These are phyloP conservation scores for Aporophyla nigra DNA, from an alignment of 2,888 invertebrate species.

Conservation along the genomic window DNA sequence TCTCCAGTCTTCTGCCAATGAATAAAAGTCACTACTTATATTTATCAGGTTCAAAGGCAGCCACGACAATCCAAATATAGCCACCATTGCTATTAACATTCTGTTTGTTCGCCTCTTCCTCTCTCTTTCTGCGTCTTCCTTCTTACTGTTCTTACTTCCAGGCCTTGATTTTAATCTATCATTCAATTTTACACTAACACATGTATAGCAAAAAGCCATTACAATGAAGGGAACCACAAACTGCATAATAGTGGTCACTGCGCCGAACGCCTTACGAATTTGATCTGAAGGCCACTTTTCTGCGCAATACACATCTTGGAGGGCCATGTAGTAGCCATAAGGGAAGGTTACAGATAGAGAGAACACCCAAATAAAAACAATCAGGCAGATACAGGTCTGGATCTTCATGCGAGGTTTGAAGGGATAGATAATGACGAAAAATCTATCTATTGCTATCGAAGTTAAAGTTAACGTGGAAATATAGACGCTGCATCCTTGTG, in stretches of 20 bases:
- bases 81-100: constrained; percentile 98
- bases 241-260: constrained; percentile 95
- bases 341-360: constrained; percentile 95
- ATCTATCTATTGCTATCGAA: constrained; percentile 97
- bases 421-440: constrained; percentile 97
- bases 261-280: constrained; percentile 94
- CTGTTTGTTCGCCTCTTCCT: constrained; percentile 95
- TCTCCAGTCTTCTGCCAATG: constrained; percentile 92
- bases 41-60: constrained; percentile 95
- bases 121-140: constrained; percentile 95
- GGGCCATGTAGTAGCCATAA: constrained; percentile 95
- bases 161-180: constrained; percentile 94
- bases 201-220: constrained; percentile 96
- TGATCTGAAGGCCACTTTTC: constrained; percentile 95
- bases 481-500: constrained; percentile 96
- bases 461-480: constrained; percentile 97
- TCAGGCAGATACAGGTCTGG: constrained; percentile 94
- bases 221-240: constrained; percentile 96
- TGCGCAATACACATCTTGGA: constrained; percentile 91
- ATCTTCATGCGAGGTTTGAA: constrained; percentile 96
- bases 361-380: constrained; percentile 95
- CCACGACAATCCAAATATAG: constrained; percentile 97
- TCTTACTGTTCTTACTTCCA: constrained; percentile 93
- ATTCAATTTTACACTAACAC: constrained; percentile 94
- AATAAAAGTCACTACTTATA: constrained; percentile 93